Conservation (phyloP, 1,140 invertebrate genomes). For the Thaumetopoea pityocampa region DNA sequence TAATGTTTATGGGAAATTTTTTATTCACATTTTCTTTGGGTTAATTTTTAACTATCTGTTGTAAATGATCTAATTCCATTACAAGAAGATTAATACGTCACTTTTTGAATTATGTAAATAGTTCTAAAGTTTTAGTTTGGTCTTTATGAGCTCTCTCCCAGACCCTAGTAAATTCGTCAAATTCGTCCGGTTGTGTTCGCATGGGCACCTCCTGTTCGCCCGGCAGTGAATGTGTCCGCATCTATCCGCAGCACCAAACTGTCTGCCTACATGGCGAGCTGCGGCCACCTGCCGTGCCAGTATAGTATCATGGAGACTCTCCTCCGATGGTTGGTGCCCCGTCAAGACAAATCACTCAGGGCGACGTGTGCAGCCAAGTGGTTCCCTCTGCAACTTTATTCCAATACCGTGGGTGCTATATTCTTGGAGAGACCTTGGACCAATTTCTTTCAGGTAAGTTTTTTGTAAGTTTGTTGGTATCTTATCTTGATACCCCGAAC, state of each 20-base stretch:
- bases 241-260: conserved; percentile 26
- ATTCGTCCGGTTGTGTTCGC: not conserved
- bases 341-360: conserved; percentile 25
- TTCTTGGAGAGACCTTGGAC: conserved; percentile 41
- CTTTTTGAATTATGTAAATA: too few species aligned
- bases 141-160: too few species aligned
- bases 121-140: too few species aligned
- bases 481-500: too few species aligned
- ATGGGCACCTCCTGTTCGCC: too few species aligned
- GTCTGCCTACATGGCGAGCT: conserved; percentile 20
- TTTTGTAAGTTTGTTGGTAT: too few species aligned
- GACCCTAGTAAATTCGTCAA: conserved; percentile 3
- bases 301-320: conserved; percentile 41
- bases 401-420: conserved; percentile 23
- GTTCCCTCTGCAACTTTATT: conserved; percentile 32
- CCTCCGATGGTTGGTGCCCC: conserved; percentile 43
- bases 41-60: too few species aligned
- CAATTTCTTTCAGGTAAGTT: conserved; percentile 42
- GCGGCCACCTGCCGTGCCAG: conserved; percentile 38
- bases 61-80: too few species aligned
- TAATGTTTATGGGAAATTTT: too few species aligned
- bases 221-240: too few species aligned
- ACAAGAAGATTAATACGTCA: too few species aligned
- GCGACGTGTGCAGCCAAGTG: conserved; percentile 30
- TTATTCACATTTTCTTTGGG: too few species aligned